Evolutionary conservation across 2,113 vertebrate genomes (phyloP).

Genomic region (Mobula hypostoma): DNA sequence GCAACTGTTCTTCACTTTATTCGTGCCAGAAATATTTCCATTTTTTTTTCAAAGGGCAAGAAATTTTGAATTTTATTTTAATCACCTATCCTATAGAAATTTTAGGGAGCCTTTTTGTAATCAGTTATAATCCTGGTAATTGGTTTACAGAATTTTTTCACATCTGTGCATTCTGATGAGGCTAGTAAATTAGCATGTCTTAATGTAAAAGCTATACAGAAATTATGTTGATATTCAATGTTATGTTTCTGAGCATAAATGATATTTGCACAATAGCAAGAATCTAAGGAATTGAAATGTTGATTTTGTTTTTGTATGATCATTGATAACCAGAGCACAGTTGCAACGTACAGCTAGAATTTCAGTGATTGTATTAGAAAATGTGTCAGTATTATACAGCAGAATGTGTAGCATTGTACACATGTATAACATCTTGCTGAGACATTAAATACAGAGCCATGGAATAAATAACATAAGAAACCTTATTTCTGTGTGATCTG

Average conservation of each 20-base stretch:
- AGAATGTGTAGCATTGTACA: not conserved
- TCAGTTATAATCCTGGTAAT: not conserved
- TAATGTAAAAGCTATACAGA: not conserved
- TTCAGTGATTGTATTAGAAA: constrained; percentile 14
- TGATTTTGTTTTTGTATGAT: not conserved
- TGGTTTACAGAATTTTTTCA: not conserved
- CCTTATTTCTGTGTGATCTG: not conserved
- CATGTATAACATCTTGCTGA: constrained; percentile 12
- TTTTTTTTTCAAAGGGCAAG: not conserved
- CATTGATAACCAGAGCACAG: not conserved
- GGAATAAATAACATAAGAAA: constrained; percentile 21
- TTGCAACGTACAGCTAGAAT: not conserved
- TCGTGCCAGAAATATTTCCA: not conserved
- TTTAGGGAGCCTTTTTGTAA: not conserved
- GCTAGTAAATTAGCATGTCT: constrained; percentile 1
- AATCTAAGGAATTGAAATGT: not conserved
- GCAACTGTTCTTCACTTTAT: not conserved
- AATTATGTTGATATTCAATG: constrained; percentile 15
- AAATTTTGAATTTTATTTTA: constrained; percentile 14
- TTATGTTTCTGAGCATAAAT: not conserved
- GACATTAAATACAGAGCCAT: not conserved
- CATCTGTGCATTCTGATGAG: not conserved
- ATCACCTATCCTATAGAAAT: not conserved
- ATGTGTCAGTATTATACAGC: not conserved
- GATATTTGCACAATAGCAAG: not conserved